Evolutionary conservation across 2,797 vertebrate species (phyloP).

Genomic region (Paratrypauchen microcephalus): DNA sequence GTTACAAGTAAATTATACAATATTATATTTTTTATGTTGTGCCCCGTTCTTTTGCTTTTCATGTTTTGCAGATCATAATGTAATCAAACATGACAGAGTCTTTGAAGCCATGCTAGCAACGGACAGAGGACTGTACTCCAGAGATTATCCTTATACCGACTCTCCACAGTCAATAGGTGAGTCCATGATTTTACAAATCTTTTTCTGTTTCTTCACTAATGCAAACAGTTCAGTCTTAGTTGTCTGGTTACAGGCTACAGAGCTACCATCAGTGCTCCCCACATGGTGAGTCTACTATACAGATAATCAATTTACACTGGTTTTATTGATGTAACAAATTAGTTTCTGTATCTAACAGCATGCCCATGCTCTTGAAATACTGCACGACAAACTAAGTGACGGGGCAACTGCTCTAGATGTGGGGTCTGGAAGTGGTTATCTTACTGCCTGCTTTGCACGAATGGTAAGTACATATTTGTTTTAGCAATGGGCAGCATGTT

Average conservation of each 20-base stretch:
- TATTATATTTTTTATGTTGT: not conserved
- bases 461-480: slow-evolving; percentile 77
- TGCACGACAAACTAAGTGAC: slow-evolving; percentile 86
- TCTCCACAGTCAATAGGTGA: slow-evolving; percentile 90
- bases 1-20: not conserved
- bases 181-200: slow-evolving; percentile 13
- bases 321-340: not conserved
- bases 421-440: slow-evolving; percentile 91
- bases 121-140: slow-evolving; percentile 85
- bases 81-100: slow-evolving; percentile 81
- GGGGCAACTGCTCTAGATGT: slow-evolving; percentile 88
- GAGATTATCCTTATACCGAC: slow-evolving; percentile 85
- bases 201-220: not conserved
- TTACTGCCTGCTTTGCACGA: slow-evolving; percentile 89
- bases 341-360: slow-evolving; percentile 71
- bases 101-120: slow-evolving; percentile 86
- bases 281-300: slow-evolving; percentile 82
- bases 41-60: not conserved
- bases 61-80: slow-evolving; percentile 80
- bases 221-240: not conserved
- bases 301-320: not conserved
- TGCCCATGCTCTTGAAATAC: slow-evolving; percentile 86
- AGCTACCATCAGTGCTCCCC: slow-evolving; percentile 93
- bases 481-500: not conserved
- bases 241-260: slow-evolving; percentile 81